A percentile compares a stretch with the other conserved stretches of the same genome.
phyloP scores from a whole-genome alignment of 2,113 vertebrate genomes.

The Ibidorhyncha struthersii region DNA sequence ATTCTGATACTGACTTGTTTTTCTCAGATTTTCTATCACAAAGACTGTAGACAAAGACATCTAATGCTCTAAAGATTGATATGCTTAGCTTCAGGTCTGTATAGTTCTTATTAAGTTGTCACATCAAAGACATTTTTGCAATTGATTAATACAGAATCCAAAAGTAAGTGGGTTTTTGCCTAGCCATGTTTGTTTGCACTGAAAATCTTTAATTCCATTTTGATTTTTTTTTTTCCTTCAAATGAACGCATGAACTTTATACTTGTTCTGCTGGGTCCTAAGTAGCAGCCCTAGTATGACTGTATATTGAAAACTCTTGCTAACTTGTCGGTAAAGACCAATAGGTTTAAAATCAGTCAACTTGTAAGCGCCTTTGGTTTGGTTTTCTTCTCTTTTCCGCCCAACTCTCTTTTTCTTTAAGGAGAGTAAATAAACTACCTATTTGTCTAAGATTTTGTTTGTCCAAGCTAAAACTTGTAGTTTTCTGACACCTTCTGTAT shows the following conservation, averaged over 20 bases:
- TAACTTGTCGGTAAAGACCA: background rate
- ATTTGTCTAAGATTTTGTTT: constrained; percentile 12
- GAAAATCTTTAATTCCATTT: background rate
- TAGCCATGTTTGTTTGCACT: background rate
- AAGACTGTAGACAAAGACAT: background rate
- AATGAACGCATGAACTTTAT: background rate
- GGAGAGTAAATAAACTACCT: background rate
- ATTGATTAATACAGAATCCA: background rate
- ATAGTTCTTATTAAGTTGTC: background rate
- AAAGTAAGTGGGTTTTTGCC: background rate
- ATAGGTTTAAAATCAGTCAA: background rate
- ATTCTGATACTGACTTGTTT: background rate
- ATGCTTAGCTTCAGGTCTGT: background rate
- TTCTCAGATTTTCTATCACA: background rate
- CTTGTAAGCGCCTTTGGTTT: background rate
- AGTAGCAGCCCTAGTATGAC: background rate
- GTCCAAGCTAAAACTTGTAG: background rate
- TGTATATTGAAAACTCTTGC: background rate
- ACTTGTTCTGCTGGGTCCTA: background rate
- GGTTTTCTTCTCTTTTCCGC: background rate
- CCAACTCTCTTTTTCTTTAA: background rate
- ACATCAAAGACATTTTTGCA: background rate
- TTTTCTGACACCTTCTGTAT: background rate
- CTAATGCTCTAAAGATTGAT: background rate
- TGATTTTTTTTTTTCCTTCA: background rate